Conservation (phyloP, 1,140 invertebrate species). For the Brachionus paranguensis region DNA sequence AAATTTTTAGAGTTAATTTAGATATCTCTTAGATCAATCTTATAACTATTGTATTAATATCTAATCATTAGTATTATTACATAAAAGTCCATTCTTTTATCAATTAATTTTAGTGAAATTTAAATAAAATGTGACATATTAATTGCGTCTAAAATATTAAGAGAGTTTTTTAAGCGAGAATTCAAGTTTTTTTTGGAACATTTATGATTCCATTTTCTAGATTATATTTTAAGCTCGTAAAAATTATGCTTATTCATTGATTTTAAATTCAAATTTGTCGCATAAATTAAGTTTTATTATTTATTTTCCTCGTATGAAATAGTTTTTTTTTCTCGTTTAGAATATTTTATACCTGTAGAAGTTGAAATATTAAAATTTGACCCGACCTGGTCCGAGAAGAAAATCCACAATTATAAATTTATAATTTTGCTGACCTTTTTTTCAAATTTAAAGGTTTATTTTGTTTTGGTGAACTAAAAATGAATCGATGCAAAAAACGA, state of each 20-base stretch:
- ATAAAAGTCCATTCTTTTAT: background rate
- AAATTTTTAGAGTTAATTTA: background rate
- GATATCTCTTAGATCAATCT: background rate
- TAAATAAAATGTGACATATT: background rate
- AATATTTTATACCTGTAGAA: background rate
- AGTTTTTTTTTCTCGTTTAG: background rate
- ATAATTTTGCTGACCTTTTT: constrained; percentile 31
- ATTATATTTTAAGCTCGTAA: background rate
- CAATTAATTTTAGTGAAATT: background rate
- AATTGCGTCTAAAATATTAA: too few relatives aligned
- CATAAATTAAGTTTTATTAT: constrained; percentile 14
- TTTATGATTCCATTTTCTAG: too few relatives aligned
- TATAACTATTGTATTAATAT: background rate
- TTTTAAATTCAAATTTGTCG: constrained; percentile 15
- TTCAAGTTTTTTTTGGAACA: too few relatives aligned
- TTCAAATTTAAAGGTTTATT: background rate
- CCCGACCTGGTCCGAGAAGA: constrained; percentile 4
- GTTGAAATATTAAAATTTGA: constrained; percentile 7
- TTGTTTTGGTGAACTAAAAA: background rate
- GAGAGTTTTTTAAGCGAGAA: too few relatives aligned
- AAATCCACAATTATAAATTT: constrained; percentile 4
- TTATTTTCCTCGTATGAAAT: background rate
- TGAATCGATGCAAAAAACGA: constrained; percentile 5
- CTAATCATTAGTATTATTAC: background rate
- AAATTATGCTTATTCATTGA: constrained; percentile 19